Evolutionary conservation across 2,888 invertebrate genomes (phyloP).

Genomic region (Rhagium mordax): DNA sequence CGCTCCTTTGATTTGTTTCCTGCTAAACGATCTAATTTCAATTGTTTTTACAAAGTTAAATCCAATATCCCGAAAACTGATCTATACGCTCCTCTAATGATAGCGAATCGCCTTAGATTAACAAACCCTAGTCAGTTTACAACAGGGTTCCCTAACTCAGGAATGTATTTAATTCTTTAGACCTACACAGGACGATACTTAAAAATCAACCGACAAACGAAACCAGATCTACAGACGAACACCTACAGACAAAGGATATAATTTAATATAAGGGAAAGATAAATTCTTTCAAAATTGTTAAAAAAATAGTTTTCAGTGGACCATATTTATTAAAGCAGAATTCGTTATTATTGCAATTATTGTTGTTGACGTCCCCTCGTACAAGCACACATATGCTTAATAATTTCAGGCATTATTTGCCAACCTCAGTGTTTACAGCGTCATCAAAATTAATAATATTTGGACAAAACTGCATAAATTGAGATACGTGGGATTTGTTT

Average conservation of each 20-base stretch:
- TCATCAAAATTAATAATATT: neutral
- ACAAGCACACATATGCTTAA: neutral
- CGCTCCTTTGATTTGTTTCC: slow-evolving; percentile 13
- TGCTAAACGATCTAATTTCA: slow-evolving; percentile 11
- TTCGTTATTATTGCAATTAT: too few relatives aligned
- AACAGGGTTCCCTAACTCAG: neutral
- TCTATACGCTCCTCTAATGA: neutral
- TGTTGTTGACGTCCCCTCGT: neutral
- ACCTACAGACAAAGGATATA: too few relatives aligned
- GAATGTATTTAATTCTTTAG: neutral
- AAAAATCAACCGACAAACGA: too few relatives aligned
- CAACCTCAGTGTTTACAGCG: neutral
- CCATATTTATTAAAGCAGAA: too few relatives aligned
- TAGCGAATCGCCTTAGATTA: neutral
- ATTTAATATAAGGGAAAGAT: too few relatives aligned
- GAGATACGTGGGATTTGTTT: neutral
- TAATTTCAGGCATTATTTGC: neutral
- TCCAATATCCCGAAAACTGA: slow-evolving; percentile 1
- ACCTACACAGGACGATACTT: neutral
- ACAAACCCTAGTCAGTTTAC: neutral
- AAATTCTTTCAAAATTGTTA: too few relatives aligned
- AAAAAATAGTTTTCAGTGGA: too few relatives aligned
- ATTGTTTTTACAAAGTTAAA: slow-evolving; percentile 13
- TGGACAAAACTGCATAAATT: neutral
- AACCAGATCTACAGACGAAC: too few relatives aligned